A percentile compares a stretch with the other conserved stretches of the same genome.
Conservation (phyloP, 2,888 invertebrate genomes). For the Hydrotaea diabolus region DNA sequence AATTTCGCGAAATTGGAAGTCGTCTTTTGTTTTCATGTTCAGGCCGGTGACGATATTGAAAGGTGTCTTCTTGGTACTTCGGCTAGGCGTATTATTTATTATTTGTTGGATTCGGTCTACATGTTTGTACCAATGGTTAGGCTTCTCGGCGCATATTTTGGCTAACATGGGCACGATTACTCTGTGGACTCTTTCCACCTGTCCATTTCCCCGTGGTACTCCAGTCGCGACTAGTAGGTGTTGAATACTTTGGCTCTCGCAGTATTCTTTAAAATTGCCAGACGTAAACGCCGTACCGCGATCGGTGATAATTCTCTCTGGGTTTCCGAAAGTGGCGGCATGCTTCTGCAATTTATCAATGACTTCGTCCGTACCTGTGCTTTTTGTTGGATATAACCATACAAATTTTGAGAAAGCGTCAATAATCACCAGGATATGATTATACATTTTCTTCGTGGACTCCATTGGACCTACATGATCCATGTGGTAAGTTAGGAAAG, state of each 20-base stretch:
- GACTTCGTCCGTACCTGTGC: no score
- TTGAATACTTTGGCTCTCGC: conserved; percentile 69
- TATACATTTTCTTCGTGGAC: no score
- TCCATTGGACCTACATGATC: no score
- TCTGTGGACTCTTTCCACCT: conserved; percentile 74
- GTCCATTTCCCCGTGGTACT: conserved; percentile 75
- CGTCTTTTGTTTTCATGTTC: conserved; percentile 29
- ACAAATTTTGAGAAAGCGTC: no score
- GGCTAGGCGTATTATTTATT: conserved; percentile 30
- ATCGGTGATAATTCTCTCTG: conserved; percentile 76
- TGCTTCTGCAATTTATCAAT: conserved; percentile 75
- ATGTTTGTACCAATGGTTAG: conserved; percentile 39
- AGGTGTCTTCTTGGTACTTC: conserved; percentile 37
- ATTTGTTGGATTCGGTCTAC: conserved; percentile 22
- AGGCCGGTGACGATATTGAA: conserved; percentile 42
- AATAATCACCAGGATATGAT: no score
- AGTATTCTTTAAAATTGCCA: conserved; percentile 73
- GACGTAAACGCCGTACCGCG: conserved; percentile 77
- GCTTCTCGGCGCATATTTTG: conserved; percentile 70
- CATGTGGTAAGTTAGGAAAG: conserved; percentile 73
- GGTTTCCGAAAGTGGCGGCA: no score
- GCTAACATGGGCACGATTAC: conserved; percentile 74
- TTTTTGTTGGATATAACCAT: no score
- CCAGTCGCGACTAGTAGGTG: conserved; percentile 74
- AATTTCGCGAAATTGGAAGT: background rate